Evolutionary conservation across 1,140 invertebrate species (phyloP), one percentile per base, ranked within the genome.

Genomic region (Penaeus indicus): DNA sequence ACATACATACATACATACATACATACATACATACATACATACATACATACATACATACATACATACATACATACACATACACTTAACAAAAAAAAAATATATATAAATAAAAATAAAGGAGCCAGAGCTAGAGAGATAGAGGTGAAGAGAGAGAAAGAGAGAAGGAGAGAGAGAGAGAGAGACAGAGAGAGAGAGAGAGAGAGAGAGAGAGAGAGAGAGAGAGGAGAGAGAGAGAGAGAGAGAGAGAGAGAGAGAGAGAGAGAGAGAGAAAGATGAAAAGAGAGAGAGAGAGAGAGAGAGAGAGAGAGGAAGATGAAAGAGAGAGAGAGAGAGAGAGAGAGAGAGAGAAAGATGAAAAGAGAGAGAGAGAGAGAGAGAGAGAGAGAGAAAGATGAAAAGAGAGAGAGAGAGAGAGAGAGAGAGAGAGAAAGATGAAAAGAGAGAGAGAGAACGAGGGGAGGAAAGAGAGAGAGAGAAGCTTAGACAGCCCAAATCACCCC

Each of bases 1-100:
- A 32, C 38, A 79, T 79, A 79, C 47, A 79, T 10, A 79, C 47
- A 79, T 54, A 32, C 13, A 47, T 79, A 79, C 47, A 79, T 79
- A 79, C 47, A 79, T 79, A 54, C 47, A 79, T 79, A 79, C 47
- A 79, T 79, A 79, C 47, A 79, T 79, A 79, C 4, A 79, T 79
- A 79, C 47, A 79, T 79, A 79, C 47, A 79, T 79, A 79, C 47
- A 79, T 79, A 79, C 47, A 79, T 54, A 79, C 47, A 79, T 79
- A 79, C 47, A 79, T 79, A 79, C 47, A 79, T 79, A 79, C 47
- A 79, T 79, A 79, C 47, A 79, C 47, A 79, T 79, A 79, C 47
- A 79, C 13, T 4, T 79, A 64, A 80, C 21, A 42, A 80, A 80
- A 32, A 80, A 42, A 80, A 32, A 54, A 42, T 75, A 21, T 21